A percentile compares a stretch with the other conserved stretches of the same genome.
Evolutionary conservation across 2,797 vertebrate species (phyloP).

Genomic region (Peromyscus attwateri): DNA sequence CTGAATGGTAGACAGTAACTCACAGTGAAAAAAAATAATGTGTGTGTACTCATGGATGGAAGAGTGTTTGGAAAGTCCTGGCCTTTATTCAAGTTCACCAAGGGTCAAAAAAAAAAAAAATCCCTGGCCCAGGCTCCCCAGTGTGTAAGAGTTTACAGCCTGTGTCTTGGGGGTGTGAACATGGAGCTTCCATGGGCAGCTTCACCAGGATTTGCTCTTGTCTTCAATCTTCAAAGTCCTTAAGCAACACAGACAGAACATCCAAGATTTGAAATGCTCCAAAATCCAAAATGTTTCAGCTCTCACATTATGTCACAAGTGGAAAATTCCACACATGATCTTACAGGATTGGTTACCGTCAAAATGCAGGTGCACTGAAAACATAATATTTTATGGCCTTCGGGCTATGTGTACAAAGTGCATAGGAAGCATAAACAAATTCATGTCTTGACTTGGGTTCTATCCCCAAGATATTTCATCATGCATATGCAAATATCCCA

Average conservation of each 20-base stretch:
- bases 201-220: neutral
- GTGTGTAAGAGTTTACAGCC: neutral
- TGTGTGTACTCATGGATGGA: neutral
- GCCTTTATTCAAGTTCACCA: neutral
- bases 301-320: neutral
- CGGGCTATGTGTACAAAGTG: neutral
- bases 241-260: neutral
- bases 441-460: constrained; percentile 32
- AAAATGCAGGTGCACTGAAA: neutral
- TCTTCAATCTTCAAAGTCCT: neutral
- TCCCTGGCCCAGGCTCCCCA: neutral
- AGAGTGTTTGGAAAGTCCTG: neutral
- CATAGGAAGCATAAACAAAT: neutral
- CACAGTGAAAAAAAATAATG: neutral
- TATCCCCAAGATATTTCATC: neutral
- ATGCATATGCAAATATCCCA: neutral
- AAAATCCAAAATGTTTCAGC: neutral
- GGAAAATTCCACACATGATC: neutral
- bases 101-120: neutral
- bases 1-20: neutral
- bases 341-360: neutral
- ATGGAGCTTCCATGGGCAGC: neutral
- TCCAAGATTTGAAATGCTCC: neutral
- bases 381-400: neutral
- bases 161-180: neutral